phyloP scores from a whole-genome alignment of 2,113 vertebrate species.

The Epinephelus fuscoguttatus region DNA sequence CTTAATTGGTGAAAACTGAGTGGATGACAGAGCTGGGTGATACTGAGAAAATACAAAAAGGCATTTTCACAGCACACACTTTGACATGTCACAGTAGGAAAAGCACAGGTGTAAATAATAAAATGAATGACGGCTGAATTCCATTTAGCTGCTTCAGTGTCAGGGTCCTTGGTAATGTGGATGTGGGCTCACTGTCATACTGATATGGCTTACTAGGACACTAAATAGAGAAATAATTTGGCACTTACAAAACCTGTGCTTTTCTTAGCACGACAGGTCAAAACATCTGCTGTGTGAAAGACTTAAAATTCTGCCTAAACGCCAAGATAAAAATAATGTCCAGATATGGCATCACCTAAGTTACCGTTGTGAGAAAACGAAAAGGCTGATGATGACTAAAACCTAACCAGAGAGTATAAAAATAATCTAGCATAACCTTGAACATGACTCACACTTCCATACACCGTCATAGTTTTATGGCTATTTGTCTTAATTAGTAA shows the following conservation, averaged over 20 bases:
- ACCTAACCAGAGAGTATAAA: neutral
- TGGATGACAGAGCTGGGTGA: neutral
- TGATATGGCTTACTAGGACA: neutral
- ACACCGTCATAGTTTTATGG: neutral
- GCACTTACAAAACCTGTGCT: neutral
- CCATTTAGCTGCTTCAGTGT: neutral
- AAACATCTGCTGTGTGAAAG: neutral
- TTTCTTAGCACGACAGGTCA: neutral
- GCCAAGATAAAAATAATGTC: neutral
- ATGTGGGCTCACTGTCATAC: neutral
- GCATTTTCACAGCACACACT: neutral
- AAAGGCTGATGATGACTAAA: neutral
- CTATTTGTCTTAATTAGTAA: constrained; percentile 42
- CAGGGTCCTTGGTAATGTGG: neutral
- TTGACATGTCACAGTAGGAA: neutral
- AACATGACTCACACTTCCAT: neutral
- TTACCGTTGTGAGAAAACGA: neutral
- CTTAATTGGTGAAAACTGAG: neutral
- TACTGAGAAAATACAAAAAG: neutral
- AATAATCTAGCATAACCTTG: neutral
- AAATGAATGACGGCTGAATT: neutral
- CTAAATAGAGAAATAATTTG: neutral
- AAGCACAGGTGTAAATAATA: neutral
- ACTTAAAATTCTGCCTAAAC: neutral
- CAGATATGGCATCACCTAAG: neutral